Evolutionary conservation across 2,113 vertebrate genomes (phyloP), one percentile per base, ranked within the genome.

Genomic region (Candoia aspera): DNA sequence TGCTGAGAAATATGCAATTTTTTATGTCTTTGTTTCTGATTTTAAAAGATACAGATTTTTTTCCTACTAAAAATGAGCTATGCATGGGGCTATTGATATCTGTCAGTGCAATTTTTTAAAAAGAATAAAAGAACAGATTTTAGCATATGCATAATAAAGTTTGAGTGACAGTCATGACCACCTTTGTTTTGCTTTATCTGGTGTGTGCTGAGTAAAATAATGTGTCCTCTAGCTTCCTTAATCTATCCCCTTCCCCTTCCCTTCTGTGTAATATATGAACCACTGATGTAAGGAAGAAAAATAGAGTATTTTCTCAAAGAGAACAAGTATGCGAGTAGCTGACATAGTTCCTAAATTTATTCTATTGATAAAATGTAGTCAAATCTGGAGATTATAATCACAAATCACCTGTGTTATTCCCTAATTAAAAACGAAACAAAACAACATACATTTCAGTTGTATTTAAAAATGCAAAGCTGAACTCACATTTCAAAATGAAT

Each of bases 71-170:
- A 95, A 92, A 89, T 12, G 26, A 86, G 13, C 1, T 83, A 90
- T 73, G 64, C 83, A 94, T 24, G 85, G 91, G 93, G 92, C 90
- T 96, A 90, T 57, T 96, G 96, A 96, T 96, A 96, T 96, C 95
- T 96, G 94, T 96, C 96, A 96, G 88, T 94, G 88, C 95, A 95
- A 12, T 26, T 84, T 23, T 42, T 96, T 93, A 95, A 92, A 94
- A 95, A 90, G 94, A 96, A 64, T 64, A 73, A 13, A 79, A 89
- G 95, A 96, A 95, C 94, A 97, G 96, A 95, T 96, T 95, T 94
- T 96, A 96, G 96, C 95, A 96, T 96, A 96, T 95, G 96, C 96
- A 95, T 97, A 97, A 97, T 95, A 94, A 96, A 96, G 94, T 96
- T 95, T 95, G 95, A 97, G 95, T 96, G 96, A 96, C 96, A 96